A percentile compares a stretch with the other conserved stretches of the same genome.
These are phyloP conservation scores for Gymnoscopelus microlampas DNA, from an alignment of 2,797 vertebrate species.

Conservation along the genomic window DNA sequence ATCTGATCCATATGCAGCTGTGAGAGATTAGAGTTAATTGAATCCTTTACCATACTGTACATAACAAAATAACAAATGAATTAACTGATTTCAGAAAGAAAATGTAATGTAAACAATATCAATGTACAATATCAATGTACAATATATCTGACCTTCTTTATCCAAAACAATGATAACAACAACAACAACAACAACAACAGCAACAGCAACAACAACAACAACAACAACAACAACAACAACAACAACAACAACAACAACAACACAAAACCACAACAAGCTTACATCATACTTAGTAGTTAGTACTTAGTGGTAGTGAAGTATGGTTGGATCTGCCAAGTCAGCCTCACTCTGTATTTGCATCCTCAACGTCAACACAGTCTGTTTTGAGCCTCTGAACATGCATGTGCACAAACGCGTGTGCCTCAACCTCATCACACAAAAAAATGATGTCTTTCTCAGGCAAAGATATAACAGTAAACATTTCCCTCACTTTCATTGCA, in stretches of 20 bases:
- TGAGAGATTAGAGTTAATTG: background rate
- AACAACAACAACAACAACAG: background rate
- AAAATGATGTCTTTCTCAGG: too few relatives aligned
- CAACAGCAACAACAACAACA: background rate
- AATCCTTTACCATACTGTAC: too few relatives aligned
- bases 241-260: background rate
- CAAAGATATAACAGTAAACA: background rate
- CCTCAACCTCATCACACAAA: background rate
- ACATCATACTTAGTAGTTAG: too few relatives aligned
- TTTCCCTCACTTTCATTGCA: background rate
- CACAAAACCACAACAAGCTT: background rate
- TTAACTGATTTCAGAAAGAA: too few relatives aligned
- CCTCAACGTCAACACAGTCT: background rate
- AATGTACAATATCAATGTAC: too few relatives aligned
- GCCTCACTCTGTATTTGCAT: background rate
- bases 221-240: background rate
- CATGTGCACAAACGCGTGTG: too few relatives aligned
- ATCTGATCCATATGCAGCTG: background rate
- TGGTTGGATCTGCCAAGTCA: background rate
- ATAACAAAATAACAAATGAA: too few relatives aligned
- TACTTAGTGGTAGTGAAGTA: too few relatives aligned
- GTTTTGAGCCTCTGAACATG: background rate
- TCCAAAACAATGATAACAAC: too few relatives aligned
- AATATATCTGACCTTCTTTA: too few relatives aligned
- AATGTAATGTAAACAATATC: too few relatives aligned